Evolutionary conservation across 2,797 vertebrate genomes (phyloP).

Genomic region (Pseudocheirus occidentalis): DNA sequence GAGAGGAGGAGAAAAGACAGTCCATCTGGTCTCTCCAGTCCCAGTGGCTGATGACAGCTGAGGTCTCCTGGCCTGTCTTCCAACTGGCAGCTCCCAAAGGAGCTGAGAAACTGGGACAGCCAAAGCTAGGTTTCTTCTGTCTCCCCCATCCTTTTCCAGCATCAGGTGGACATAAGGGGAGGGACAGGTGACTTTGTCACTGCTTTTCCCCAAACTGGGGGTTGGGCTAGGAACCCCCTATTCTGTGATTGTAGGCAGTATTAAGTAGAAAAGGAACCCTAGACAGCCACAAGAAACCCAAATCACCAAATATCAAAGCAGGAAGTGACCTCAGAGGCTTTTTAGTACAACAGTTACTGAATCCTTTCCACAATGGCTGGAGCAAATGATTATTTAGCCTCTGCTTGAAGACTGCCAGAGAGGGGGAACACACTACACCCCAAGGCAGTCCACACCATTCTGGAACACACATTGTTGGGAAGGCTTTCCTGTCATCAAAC

Average conservation of each 20-base stretch:
- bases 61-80: background rate
- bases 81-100: background rate
- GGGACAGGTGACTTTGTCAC: background rate
- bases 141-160: background rate
- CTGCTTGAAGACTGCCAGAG: background rate
- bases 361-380: background rate
- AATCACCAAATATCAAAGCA: background rate
- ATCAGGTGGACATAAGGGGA: background rate
- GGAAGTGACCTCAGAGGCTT: background rate
- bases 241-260: background rate
- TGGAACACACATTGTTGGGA: background rate
- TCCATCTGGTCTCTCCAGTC: background rate
- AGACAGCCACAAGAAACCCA: background rate
- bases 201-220: background rate
- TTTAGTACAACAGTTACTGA: background rate
- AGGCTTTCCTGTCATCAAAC: background rate
- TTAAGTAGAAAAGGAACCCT: background rate
- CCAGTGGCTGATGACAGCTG: background rate
- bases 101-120: background rate
- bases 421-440: background rate
- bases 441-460: background rate
- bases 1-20: background rate
- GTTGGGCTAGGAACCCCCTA: background rate
- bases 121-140: background rate
- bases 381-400: background rate